A percentile compares a stretch with the other conserved stretches of the same genome.
Conservation (phyloP, 2,797 vertebrate species). For the Coendou prehensilis region DNA sequence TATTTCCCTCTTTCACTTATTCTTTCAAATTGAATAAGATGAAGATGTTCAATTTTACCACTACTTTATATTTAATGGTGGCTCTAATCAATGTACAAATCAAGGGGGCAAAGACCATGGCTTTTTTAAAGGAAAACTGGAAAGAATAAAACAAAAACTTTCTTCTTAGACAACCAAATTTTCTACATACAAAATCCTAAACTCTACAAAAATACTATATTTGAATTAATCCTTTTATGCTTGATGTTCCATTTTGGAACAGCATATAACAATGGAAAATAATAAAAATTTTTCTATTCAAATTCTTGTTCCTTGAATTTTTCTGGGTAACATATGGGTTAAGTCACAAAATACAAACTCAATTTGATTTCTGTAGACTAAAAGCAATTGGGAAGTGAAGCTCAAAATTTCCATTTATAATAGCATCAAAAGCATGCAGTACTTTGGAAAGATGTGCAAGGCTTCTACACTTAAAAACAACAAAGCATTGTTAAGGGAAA, state of each 20-base stretch:
- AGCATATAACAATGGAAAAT: too few species aligned
- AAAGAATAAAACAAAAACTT: background rate
- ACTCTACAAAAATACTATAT: background rate
- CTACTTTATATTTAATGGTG: background rate
- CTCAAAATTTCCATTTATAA: background rate
- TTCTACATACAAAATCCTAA: background rate
- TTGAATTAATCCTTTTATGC: background rate
- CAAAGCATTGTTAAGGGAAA: background rate
- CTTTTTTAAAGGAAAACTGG: background rate
- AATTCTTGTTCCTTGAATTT: too few species aligned
- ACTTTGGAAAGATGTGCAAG: background rate
- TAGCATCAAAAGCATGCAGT: background rate
- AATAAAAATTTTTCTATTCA: too few species aligned
- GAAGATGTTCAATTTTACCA: background rate
- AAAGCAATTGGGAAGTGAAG: background rate
- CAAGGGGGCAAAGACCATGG: background rate
- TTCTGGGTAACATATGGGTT: too few species aligned
- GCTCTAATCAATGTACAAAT: background rate
- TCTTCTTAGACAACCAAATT: background rate
- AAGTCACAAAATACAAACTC: background rate
- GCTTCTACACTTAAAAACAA: background rate
- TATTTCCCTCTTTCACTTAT: background rate
- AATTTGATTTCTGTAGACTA: background rate
- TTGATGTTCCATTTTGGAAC: too few species aligned
- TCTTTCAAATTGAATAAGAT: background rate